Percentiles rank a stretch among this genome's conserved stretches.
phyloP scores from a whole-genome alignment of 1,140 invertebrate species.

The Rhagoletis zephyria region DNA sequence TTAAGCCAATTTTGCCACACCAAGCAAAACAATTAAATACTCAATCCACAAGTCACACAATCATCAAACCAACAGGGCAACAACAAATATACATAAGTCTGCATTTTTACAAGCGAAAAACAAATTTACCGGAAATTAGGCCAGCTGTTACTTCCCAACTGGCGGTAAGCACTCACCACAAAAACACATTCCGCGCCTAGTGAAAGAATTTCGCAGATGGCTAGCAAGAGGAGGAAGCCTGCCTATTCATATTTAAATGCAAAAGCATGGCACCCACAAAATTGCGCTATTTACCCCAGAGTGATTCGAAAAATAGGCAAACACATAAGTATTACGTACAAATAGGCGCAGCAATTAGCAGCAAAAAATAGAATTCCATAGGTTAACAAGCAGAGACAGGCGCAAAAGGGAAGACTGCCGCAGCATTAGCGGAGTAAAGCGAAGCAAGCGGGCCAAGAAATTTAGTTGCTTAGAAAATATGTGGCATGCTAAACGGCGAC shows the following conservation, averaged over 20 bases:
- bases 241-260: not conserved
- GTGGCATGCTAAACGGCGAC: not conserved
- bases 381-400: constrained; percentile 9
- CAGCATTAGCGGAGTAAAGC: not conserved
- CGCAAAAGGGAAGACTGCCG: not conserved
- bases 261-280: not conserved
- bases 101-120: too few relatives aligned
- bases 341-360: constrained; percentile 40
- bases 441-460: not conserved
- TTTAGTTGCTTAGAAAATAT: not conserved
- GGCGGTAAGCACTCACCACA: too few relatives aligned
- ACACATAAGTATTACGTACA: not conserved
- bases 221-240: not conserved
- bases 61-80: not conserved
- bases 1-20: constrained; percentile 20
- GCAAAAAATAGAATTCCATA: not conserved
- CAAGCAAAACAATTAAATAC: not conserved
- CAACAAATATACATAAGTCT: constrained; percentile 3
- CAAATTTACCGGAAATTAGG: too few relatives aligned
- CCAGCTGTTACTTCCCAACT: not conserved
- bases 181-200: too few relatives aligned
- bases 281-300: not conserved
- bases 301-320: not conserved
- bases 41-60: not conserved
- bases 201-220: too few relatives aligned